Evolutionary conservation across 2,888 invertebrate genomes (phyloP), one percentile per base, ranked within the genome.

Genomic region (Tromatobia lineatoria): DNA sequence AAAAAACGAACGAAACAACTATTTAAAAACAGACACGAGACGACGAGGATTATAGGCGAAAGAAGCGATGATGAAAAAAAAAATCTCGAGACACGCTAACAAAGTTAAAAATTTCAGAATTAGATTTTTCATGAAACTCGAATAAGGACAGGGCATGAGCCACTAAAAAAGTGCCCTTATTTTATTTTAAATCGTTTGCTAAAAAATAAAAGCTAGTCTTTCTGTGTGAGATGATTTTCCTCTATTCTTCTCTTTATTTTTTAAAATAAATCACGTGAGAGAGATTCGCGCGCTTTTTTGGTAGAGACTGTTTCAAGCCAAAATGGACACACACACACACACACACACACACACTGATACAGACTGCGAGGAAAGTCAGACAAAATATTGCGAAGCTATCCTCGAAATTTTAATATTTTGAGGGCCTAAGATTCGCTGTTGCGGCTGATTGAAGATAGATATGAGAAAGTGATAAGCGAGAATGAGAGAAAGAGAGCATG

Each of bases 51-150:
- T 90, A 90, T 90, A 90, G 89, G 90, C 90, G 94, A 94, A 95
- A 94, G 94, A 20, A 95, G n/a, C n/a, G n/a, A 95, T 95, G 94
- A 94, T 94, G 94, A 95, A 94, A 94, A 94, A 91, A 94, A 94
- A 94, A 94, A 94, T 95, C 95, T 95, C 95, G 95, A 95, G 94
- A 94, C 95, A 95, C 94, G 94, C 95, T 80, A 94, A 94, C 94
- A 83, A 82, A 83, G 74, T 73, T 83, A 95, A 95, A 95, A 95
- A 94, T 94, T 94, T 95, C 95, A 95, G 95, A 95, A 95, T 95
- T 95, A 95, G 94, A 95, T 95, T 95, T 95, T 95, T 95, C 95
- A 95, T 90, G 91, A 92, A 89, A 90, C 89, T 92, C 89, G 91
- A 90, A 91, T 90, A 92, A 92, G 89, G 90, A 88, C 91, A 91